Base-by-base conservation (phyloP, 2,797 vertebrate genomes). In the Myotis myotis region DNA sequence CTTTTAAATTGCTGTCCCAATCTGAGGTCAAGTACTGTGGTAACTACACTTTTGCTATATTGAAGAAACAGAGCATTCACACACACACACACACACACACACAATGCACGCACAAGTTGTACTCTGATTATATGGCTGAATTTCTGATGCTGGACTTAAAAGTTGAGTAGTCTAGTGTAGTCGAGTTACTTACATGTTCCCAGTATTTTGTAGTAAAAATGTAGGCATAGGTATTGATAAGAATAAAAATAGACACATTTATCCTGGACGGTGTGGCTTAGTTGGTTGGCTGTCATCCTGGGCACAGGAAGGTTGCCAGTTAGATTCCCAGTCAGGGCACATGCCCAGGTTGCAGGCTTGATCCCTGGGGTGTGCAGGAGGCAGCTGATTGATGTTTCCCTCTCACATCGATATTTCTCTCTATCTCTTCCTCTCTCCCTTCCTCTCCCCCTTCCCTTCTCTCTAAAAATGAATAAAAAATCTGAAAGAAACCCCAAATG, bases 241-340 rank as follows among this genome's bases (percentile, higher is more conserved):
- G 57, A 93, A 84, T 95, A 95, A 95, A 93, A 94, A 87, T 76
- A n/a, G 51, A 82, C 93, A 25, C 8, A 75, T 81, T 79, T 78
- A 28, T 30, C 30, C 30, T 64, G 62, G 30, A 30, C 0, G 6
- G 6, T 64, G 13, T 64, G 62, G 6, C 62, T n/a, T 28, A 28
- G 23, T 60, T 64, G 62, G 28, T 64, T n/a, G 62, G 13, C 30
- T 30, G 15, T n/a, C 28, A n/a, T 17, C 30, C 30, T 6, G 13
- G 30, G 15, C 15, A 64, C 62, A 16, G 15, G 30, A 30, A 64
- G 62, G 2, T n/a, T 64, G 30, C 15, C 15, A 15, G 62, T 64
- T n/a, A 16, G 30, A 64, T 64, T 64, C 30, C 28, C 28, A 30
- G 62, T 64, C 15, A n/a, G 12, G 62, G 62, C 30, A n/a, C 62